Evolutionary conservation across 2,888 invertebrate genomes (phyloP).

Genomic region (Lasioglossum pauxillum): DNA sequence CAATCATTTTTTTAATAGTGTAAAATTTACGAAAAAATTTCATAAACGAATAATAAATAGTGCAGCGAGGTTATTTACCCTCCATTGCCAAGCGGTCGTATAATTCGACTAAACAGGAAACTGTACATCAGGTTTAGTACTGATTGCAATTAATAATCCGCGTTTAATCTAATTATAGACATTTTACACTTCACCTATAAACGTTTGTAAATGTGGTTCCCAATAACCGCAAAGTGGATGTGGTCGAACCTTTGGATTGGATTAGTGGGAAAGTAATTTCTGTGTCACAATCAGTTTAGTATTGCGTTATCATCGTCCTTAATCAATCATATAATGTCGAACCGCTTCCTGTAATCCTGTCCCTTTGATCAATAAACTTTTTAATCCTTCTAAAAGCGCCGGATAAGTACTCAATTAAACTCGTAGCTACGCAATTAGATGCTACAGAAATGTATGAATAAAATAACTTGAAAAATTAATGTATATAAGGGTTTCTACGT

Average conservation of each 20-base stretch:
- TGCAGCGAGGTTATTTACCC: not conserved
- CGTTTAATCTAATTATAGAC: not conserved
- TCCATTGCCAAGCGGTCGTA: not conserved
- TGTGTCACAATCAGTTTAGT: not conserved
- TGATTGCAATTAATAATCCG: not conserved
- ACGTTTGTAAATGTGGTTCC: not conserved
- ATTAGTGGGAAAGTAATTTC: constrained; percentile 3
- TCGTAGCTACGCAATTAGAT: not conserved
- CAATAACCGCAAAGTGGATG: not conserved
- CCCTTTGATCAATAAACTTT: not conserved
- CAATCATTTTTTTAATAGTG: no score
- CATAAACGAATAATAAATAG: not conserved
- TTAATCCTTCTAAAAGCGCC: not conserved
- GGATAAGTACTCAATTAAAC: not conserved
- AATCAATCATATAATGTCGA: not conserved
- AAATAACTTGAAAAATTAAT: not conserved
- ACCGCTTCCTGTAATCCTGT: not conserved
- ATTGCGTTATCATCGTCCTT: not conserved
- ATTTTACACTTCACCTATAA: not conserved
- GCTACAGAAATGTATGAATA: not conserved
- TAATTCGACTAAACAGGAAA: not conserved
- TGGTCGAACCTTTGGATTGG: not conserved
- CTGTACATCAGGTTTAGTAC: not conserved
- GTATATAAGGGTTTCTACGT: not conserved
- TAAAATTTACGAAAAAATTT: not conserved